Evolutionary conservation across 2,797 vertebrate species (phyloP).

Genomic region (Hippoglossus hippoglossus): DNA sequence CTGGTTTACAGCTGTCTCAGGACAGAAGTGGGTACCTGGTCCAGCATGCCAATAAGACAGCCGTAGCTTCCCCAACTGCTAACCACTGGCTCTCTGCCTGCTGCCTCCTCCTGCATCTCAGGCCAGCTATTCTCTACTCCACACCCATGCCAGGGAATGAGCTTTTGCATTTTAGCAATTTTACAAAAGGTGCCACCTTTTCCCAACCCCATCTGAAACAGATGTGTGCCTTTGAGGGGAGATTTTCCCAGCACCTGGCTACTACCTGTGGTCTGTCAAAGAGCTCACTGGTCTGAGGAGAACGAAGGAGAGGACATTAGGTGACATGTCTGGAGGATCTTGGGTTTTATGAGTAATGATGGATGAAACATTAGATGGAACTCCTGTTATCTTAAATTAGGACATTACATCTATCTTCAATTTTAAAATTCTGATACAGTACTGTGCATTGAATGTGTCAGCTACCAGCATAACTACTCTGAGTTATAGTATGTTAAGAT

Average conservation of each 20-base stretch:
- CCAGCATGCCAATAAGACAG: conserved; percentile 96
- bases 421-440: not conserved
- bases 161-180: conserved; percentile 85
- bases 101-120: conserved; percentile 81
- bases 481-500: conserved; percentile 38
- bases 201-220: conserved; percentile 76
- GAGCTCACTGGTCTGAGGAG: conserved; percentile 84
- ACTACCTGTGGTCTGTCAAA: conserved; percentile 82
- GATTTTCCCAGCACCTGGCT: conserved; percentile 79
- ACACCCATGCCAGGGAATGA: conserved; percentile 76
- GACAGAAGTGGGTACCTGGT: conserved; percentile 91
- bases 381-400: conserved; percentile 16
- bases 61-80: conserved; percentile 87
- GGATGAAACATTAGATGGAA: not conserved
- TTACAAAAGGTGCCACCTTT: conserved; percentile 74
- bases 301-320: conserved; percentile 72
- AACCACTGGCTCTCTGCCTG: conserved; percentile 92
- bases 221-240: conserved; percentile 86
- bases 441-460: not conserved
- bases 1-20: conserved; percentile 98
- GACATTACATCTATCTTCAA: conserved; percentile 7
- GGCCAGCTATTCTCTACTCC: conserved; percentile 87
- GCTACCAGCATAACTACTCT: too few species aligned
- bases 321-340: conserved; percentile 61
- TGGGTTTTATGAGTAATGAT: conserved; percentile 51